These are phyloP conservation scores for Desoria tigrina DNA, from an alignment of 2,888 invertebrate genomes.

Conservation along the genomic window DNA sequence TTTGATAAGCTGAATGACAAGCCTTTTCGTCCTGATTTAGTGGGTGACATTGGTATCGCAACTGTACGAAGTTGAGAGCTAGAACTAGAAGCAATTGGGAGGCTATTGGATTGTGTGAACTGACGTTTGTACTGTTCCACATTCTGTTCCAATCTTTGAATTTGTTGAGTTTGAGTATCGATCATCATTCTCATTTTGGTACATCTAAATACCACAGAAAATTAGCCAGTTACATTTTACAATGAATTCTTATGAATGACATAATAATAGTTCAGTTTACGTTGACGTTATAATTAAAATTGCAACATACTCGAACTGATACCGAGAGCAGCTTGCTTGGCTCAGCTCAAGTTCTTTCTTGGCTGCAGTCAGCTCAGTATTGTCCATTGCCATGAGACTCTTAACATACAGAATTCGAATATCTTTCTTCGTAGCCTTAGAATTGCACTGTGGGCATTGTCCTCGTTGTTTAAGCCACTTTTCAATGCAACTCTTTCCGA, in stretches of 20 bases:
- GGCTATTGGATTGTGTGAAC: no score
- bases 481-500: constrained; percentile 77
- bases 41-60: neutral
- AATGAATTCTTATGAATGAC: neutral
- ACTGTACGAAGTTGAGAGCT: no score
- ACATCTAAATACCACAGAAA: constrained; percentile 19
- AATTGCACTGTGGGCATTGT: constrained; percentile 86
- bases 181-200: constrained; percentile 34
- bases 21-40: constrained; percentile 6
- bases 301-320: neutral
- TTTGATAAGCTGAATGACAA: constrained; percentile 8
- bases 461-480: constrained; percentile 67
- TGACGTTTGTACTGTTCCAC: no score
- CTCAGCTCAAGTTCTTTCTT: constrained; percentile 66
- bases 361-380: constrained; percentile 50
- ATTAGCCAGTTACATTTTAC: no score
- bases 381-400: constrained; percentile 60
- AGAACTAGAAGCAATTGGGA: no score
- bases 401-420: constrained; percentile 77
- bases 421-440: constrained; percentile 68
- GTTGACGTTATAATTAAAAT: neutral
- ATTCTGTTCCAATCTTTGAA: constrained; percentile 28
- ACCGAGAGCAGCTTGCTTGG: constrained; percentile 54
- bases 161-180: constrained; percentile 26
- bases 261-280: neutral